phyloP scores from a whole-genome alignment of 2,888 invertebrate species.

The Pandemis cinnamomeana region DNA sequence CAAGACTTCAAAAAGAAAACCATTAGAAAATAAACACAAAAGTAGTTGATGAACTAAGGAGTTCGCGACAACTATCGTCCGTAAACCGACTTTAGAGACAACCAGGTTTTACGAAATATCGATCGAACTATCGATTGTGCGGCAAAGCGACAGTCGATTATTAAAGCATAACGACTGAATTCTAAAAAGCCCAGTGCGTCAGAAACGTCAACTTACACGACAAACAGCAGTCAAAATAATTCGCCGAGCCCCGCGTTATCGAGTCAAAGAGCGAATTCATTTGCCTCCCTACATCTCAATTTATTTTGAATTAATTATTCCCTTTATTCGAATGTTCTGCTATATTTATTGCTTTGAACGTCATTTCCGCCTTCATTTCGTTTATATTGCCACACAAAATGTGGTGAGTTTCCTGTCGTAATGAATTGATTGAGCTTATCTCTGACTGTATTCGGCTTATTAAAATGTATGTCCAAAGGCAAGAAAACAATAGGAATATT shows the following conservation, averaged over 20 bases:
- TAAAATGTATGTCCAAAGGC: not conserved
- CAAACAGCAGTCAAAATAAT: slow-evolving; percentile 21
- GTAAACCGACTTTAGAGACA: no score
- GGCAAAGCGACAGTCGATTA: no score
- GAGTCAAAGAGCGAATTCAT: slow-evolving; percentile 34
- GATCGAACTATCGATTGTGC: no score
- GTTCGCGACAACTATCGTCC: no score
- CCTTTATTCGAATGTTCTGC: slow-evolving; percentile 8
- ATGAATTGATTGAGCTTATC: not conserved
- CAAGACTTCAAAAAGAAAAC: no score
- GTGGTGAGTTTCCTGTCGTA: slow-evolving; percentile 6
- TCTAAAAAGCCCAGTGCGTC: slow-evolving; percentile 12
- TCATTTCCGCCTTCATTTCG: slow-evolving; percentile 3
- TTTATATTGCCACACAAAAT: not conserved
- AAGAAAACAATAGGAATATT: not conserved
- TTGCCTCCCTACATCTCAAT: slow-evolving; percentile 1
- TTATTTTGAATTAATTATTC: slow-evolving; percentile 24
- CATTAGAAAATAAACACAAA: no score
- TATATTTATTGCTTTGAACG: slow-evolving; percentile 3
- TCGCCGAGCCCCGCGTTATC: slow-evolving; percentile 9
- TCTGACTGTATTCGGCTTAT: not conserved
- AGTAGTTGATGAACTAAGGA: no score
- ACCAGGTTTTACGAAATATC: no score
- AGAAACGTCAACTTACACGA: slow-evolving; percentile 7
- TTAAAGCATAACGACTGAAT: no score